A percentile compares a stretch with the other conserved stretches of the same genome.
phyloP scores from a whole-genome alignment of 2,113 vertebrate species.

The Oryzias curvinotus region DNA sequence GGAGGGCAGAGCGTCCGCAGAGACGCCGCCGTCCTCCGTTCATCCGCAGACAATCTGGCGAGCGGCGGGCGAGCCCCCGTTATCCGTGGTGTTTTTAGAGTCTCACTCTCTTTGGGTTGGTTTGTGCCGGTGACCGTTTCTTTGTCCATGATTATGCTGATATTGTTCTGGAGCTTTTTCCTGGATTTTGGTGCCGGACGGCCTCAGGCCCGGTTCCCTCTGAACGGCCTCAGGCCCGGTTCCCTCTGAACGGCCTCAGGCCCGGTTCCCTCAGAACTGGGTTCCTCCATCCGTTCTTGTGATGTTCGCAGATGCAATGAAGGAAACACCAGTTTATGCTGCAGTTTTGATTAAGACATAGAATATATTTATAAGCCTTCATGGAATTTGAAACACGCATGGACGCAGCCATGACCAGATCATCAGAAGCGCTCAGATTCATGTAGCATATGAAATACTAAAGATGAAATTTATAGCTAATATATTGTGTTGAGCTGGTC shows the following conservation, averaged over 20 bases:
- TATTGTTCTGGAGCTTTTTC: constrained; percentile 75
- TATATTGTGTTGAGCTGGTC: constrained; percentile 96
- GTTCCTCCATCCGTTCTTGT: constrained; percentile 79
- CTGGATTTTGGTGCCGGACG: constrained; percentile 82
- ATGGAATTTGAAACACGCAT: constrained; percentile 81
- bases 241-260: no score
- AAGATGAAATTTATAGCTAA: constrained; percentile 88
- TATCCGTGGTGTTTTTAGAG: constrained; percentile 84
- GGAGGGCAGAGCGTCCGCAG: no score
- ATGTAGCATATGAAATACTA: constrained; percentile 80
- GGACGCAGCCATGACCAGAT: constrained; percentile 79
- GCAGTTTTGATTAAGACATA: constrained; percentile 91
- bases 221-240: no score
- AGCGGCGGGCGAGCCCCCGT: constrained; percentile 67
- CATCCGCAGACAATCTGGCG: constrained; percentile 67
- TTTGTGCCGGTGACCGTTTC: constrained; percentile 94
- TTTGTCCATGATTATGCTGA: constrained; percentile 83
- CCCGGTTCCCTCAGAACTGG: constrained; percentile 79
- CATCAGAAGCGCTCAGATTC: constrained; percentile 80
- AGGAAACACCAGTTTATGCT: constrained; percentile 88
- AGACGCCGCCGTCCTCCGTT: no score
- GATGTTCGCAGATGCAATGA: constrained; percentile 80
- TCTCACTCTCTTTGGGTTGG: constrained; percentile 87
- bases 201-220: no score
- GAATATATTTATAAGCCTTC: constrained; percentile 79